phyloP scores from a whole-genome alignment of 2,113 vertebrate species.

The Leuciscus idus region DNA sequence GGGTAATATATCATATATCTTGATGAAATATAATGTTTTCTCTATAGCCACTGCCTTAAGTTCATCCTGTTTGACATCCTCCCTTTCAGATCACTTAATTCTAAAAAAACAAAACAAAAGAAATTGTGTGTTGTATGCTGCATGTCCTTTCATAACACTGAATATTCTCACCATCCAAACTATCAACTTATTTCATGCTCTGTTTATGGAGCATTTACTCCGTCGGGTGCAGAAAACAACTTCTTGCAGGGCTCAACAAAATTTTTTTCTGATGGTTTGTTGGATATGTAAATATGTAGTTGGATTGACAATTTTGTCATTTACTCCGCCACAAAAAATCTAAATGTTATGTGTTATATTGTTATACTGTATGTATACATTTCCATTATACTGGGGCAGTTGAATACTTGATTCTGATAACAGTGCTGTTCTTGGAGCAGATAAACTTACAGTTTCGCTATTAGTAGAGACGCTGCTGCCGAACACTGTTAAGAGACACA shows the following conservation, averaged over 20 bases:
- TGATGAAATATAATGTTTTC: slow-evolving; percentile 15
- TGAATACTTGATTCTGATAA: no score
- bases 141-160: no score
- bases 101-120: neutral
- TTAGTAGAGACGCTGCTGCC: no score
- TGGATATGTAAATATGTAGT: neutral
- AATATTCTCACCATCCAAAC: neutral
- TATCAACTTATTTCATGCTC: neutral
- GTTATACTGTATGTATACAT: no score
- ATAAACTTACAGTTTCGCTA: no score
- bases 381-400: no score
- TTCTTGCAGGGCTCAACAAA: neutral
- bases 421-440: no score
- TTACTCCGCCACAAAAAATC: neutral
- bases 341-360: no score
- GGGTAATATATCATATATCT: neutral
- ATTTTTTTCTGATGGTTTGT: neutral
- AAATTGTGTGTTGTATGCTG: neutral
- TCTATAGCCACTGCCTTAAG: neutral
- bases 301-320: neutral
- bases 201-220: neutral
- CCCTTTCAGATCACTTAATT: neutral
- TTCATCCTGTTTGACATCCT: slow-evolving; percentile 7
- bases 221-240: neutral
- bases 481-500: no score